Evolutionary conservation across 92 coral and sea anemone genomes (phyloP).

Genomic region (Chrysogorgia sp.): DNA sequence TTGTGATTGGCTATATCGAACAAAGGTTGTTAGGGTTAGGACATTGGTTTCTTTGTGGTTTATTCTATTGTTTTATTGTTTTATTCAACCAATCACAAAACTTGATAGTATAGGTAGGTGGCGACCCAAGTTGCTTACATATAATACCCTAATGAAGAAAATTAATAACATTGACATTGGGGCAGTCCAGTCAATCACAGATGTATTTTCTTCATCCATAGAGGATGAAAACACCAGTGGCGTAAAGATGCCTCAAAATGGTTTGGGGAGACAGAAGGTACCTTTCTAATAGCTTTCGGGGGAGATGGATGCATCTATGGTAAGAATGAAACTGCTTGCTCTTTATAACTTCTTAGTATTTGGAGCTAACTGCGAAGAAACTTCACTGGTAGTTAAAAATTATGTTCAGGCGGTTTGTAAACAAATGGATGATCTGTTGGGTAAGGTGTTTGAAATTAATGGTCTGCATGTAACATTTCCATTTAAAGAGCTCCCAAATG

Average conservation of each 20-base stretch:
- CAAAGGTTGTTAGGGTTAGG: too few species aligned
- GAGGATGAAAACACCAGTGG: slow-evolving; percentile 68
- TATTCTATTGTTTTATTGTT: too few species aligned
- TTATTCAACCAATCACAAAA: too few species aligned
- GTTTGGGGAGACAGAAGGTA: slow-evolving; percentile 74
- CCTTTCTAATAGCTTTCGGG: slow-evolving; percentile 68
- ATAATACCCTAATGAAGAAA: slow-evolving; percentile 57
- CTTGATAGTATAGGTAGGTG: too few species aligned
- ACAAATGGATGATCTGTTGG: slow-evolving; percentile 65
- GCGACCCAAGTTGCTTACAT: slow-evolving; percentile 70
- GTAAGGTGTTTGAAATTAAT: slow-evolving; percentile 59
- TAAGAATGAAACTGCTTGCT: slow-evolving; percentile 66
- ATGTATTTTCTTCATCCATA: slow-evolving; percentile 37
- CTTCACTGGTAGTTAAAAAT: slow-evolving; percentile 57
- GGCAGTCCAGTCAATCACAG: slow-evolving; percentile 42
- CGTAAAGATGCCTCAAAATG: slow-evolving; percentile 68
- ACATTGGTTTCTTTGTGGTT: too few species aligned
- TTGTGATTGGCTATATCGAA: too few species aligned
- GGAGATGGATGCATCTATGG: slow-evolving; percentile 77
- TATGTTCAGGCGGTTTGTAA: slow-evolving; percentile 60
- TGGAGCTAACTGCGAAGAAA: slow-evolving; percentile 74
- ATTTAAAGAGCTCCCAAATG: slow-evolving; percentile 68
- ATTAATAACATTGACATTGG: slow-evolving; percentile 68
- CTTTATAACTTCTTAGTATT: slow-evolving; percentile 71
- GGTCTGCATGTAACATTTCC: slow-evolving; percentile 69